A percentile compares a stretch with the other conserved stretches of the same genome.
Conservation (phyloP, 1,140 invertebrate genomes). For the Chymomyza costata region DNA sequence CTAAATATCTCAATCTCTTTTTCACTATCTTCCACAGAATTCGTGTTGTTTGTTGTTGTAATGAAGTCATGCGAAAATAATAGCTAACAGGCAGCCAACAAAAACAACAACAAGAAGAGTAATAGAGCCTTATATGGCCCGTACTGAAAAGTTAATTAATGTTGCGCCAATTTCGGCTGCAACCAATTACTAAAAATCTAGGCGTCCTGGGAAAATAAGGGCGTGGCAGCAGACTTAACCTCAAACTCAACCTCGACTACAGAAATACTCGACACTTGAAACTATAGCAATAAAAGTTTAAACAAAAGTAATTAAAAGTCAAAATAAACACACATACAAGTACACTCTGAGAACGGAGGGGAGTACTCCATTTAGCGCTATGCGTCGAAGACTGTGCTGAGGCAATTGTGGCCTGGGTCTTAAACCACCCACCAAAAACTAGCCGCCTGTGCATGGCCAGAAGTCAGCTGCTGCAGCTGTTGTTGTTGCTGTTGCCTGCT, state of each 20-base stretch:
- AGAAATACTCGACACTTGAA: conserved; percentile 10
- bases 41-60: conserved; percentile 9
- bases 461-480: conserved; percentile 40
- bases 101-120: conserved; percentile 9
- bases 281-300: conserved; percentile 61
- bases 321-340: conserved; percentile 19
- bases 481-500: no score
- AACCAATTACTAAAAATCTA: no score
- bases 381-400: conserved; percentile 54
- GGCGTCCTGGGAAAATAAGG: no score
- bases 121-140: no score
- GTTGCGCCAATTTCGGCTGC: conserved; percentile 4
- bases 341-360: conserved; percentile 6
- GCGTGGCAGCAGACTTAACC: conserved; percentile 11
- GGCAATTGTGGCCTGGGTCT: conserved; percentile 13
- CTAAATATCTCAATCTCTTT: conserved; percentile 6
- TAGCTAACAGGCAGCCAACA: conserved; percentile 15
- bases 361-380: conserved; percentile 34
- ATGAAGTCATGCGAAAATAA: conserved; percentile 49
- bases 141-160: conserved; percentile 1
- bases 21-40: conserved; percentile 8
- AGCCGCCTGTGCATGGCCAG: conserved; percentile 56
- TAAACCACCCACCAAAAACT: neutral
- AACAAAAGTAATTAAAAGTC: conserved; percentile 63
- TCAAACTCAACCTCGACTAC: neutral